Evolutionary conservation across 1,140 invertebrate species (phyloP).

Genomic region (Mylabris phalerata): DNA sequence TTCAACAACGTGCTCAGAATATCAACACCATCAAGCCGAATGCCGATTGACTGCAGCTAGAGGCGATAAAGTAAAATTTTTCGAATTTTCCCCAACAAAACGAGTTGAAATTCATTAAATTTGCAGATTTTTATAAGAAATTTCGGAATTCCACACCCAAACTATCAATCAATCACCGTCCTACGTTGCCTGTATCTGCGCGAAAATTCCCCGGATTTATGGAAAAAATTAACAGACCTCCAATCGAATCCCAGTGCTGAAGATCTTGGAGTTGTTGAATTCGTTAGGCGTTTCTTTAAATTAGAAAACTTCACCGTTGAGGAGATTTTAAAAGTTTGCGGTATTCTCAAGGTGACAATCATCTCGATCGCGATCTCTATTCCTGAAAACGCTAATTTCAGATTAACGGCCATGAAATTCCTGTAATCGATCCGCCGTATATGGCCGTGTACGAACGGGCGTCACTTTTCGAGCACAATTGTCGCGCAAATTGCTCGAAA

Average conservation of each 20-base stretch:
- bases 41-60: constrained; percentile 52
- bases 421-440: constrained; percentile 55
- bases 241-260: constrained; percentile 55
- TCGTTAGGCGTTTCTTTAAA: constrained; percentile 59
- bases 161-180: constrained; percentile 60
- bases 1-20: constrained; percentile 48
- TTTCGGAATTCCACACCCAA: constrained; percentile 54
- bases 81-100: constrained; percentile 7
- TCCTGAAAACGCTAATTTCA: too few species aligned
- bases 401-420: constrained; percentile 66
- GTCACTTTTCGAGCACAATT: constrained; percentile 68
- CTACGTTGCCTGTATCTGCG: constrained; percentile 56
- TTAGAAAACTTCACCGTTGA: constrained; percentile 53
- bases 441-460: constrained; percentile 60
- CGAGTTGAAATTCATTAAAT: not conserved
- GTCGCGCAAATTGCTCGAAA: constrained; percentile 65
- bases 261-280: constrained; percentile 50
- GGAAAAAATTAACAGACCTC: constrained; percentile 50
- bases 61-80: constrained; percentile 46
- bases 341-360: constrained; percentile 56
- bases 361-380: too few species aligned
- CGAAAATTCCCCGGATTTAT: constrained; percentile 48
- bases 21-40: constrained; percentile 53
- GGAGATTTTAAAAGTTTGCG: constrained; percentile 60
- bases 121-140: constrained; percentile 54